Conservation (phyloP, 2,888 invertebrate genomes). For the Hoplodrina blanda region DNA sequence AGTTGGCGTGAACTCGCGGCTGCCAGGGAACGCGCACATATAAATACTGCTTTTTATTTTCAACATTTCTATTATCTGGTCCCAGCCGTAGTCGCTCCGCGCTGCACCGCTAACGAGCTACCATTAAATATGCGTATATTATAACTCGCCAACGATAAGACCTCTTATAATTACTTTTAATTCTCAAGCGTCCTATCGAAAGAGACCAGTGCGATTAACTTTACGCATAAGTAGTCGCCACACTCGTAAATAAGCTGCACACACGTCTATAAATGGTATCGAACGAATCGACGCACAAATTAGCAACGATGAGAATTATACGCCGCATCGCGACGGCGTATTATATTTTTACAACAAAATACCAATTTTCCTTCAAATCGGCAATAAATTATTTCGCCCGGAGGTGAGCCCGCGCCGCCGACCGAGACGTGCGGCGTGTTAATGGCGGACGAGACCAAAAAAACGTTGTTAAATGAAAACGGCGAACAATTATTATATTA, state of each 20-base stretch:
- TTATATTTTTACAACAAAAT: constrained; percentile 81
- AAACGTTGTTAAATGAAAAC: constrained; percentile 77
- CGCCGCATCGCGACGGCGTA: constrained; percentile 57
- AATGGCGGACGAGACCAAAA: constrained; percentile 75
- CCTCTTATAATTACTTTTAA: constrained; percentile 62
- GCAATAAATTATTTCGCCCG: constrained; percentile 81
- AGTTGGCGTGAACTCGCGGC: constrained; percentile 67
- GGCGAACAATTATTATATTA: constrained; percentile 82
- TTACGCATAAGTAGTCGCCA: constrained; percentile 68
- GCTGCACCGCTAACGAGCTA: constrained; percentile 62
- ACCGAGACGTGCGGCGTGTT: constrained; percentile 76
- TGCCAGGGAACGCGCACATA: constrained; percentile 52
- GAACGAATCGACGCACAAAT: constrained; percentile 66
- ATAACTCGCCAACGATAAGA: constrained; percentile 63
- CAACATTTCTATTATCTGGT: constrained; percentile 74
- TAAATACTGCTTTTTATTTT: constrained; percentile 72
- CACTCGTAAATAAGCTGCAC: constrained; percentile 65
- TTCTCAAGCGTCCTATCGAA: constrained; percentile 51
- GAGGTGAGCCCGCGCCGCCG: constrained; percentile 79
- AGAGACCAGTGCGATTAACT: constrained; percentile 65
- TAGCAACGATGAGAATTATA: constrained; percentile 65
- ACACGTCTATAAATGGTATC: constrained; percentile 67
- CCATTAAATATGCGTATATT: constrained; percentile 63
- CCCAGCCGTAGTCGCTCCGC: constrained; percentile 37
- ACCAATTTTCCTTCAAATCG: constrained; percentile 85